Evolutionary conservation across 2,797 vertebrate species (phyloP).

Genomic region (Rhadinocentrus ornatus): DNA sequence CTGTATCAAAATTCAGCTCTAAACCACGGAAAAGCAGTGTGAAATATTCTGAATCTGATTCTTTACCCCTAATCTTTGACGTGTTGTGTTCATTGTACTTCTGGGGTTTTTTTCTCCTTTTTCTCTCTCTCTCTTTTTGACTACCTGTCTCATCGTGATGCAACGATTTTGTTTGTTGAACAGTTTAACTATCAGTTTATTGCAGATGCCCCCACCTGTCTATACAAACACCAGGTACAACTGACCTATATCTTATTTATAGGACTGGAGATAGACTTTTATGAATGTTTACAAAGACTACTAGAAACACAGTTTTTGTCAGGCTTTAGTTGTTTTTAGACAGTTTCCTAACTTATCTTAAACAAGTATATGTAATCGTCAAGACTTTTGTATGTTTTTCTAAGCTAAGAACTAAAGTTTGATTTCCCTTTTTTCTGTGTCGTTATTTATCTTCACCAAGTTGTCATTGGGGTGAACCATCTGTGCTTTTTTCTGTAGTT

Average conservation of each 20-base stretch:
- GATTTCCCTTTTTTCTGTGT: slow-evolving; percentile 8
- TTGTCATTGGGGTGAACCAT: slow-evolving; percentile 27
- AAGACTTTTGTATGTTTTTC: slow-evolving; percentile 48
- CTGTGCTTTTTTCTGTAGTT: slow-evolving; percentile 26
- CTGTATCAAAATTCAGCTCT: slow-evolving; percentile 34
- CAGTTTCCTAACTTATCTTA: slow-evolving; percentile 52
- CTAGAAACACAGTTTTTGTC: slow-evolving; percentile 51
- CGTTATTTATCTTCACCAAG: slow-evolving; percentile 10
- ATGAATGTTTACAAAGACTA: slow-evolving; percentile 76
- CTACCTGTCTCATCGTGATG: slow-evolving; percentile 29
- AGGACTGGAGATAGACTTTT: slow-evolving; percentile 44
- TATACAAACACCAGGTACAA: slow-evolving; percentile 31
- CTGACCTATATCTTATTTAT: slow-evolving; percentile 53
- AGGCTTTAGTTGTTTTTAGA: slow-evolving; percentile 58
- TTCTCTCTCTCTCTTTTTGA: slow-evolving; percentile 12
- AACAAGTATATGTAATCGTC: slow-evolving; percentile 18
- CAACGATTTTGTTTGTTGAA: slow-evolving; percentile 38
- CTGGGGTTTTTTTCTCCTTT: slow-evolving; percentile 10
- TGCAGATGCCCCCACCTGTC: slow-evolving; percentile 17
- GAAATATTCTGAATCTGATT: slow-evolving; percentile 37
- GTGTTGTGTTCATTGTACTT: slow-evolving; percentile 24
- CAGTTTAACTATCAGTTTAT: slow-evolving; percentile 25
- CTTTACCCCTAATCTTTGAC: slow-evolving; percentile 18
- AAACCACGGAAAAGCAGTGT: slow-evolving; percentile 27
- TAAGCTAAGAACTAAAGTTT: slow-evolving; percentile 35